These are phyloP conservation scores for Sminthurides aquaticus DNA, from an alignment of 2,888 invertebrate species.

Conservation along the genomic window DNA sequence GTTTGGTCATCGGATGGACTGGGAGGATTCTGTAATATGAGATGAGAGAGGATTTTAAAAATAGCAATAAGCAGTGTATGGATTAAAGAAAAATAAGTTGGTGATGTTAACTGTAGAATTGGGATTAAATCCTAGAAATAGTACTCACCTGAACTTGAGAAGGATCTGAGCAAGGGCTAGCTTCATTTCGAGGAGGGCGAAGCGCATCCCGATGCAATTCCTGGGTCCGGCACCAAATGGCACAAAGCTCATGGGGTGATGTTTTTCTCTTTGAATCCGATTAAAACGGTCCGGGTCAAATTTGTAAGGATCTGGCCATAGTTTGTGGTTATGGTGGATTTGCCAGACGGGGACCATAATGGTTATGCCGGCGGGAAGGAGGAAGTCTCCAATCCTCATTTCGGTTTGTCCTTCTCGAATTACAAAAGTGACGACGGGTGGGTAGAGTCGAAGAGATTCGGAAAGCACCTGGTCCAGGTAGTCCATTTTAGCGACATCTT, in stretches of 20 bases:
- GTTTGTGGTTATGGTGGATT: slow-evolving; percentile 41
- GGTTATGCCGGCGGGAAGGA: slow-evolving; percentile 31
- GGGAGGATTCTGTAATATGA: slow-evolving; percentile 33
- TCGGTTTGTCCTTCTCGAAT: slow-evolving; percentile 34
- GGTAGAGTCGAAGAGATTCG: slow-evolving; percentile 49
- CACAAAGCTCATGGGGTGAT: slow-evolving; percentile 15
- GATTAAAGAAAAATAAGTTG: too few relatives aligned
- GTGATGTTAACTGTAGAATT: too few relatives aligned
- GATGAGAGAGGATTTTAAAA: neutral
- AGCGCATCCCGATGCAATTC: slow-evolving; percentile 43
- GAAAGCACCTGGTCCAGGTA: slow-evolving; percentile 49
- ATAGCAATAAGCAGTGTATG: neutral
- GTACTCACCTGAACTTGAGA: slow-evolving; percentile 37
- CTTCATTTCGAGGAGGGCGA: slow-evolving; percentile 43
- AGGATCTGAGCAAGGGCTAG: slow-evolving; percentile 40
- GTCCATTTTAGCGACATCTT: slow-evolving; percentile 45
- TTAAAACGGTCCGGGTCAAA: slow-evolving; percentile 42
- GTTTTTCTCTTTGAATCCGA: slow-evolving; percentile 31
- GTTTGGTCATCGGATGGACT: slow-evolving; percentile 18
- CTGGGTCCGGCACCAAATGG: slow-evolving; percentile 23
- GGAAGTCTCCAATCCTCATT: slow-evolving; percentile 30
- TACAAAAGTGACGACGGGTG: slow-evolving; percentile 44
- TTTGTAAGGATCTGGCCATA: slow-evolving; percentile 37
- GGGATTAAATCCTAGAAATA: too few relatives aligned
- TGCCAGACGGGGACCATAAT: slow-evolving; percentile 42